Evolutionary conservation across 2,888 invertebrate genomes (phyloP).

Genomic region (Leptinotarsa peninsularis): DNA sequence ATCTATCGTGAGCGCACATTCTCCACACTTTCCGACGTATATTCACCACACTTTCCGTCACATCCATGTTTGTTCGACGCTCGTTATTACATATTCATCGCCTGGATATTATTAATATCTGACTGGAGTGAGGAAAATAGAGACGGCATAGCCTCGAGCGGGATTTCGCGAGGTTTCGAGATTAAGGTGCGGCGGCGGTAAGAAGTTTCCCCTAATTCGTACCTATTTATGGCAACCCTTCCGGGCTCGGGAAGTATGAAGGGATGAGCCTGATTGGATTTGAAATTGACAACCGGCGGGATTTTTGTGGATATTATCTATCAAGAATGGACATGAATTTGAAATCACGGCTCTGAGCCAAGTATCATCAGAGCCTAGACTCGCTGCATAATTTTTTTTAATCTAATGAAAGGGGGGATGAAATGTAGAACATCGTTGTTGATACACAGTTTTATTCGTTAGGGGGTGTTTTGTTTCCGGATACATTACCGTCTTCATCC

Average conservation of each 20-base stretch:
- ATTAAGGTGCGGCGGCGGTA: slow-evolving; percentile 29
- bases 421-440: too few relatives aligned
- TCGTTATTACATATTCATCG: slow-evolving; percentile 34
- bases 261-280: slow-evolving; percentile 3
- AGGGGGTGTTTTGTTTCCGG: too few relatives aligned
- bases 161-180: neutral
- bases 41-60: slow-evolving; percentile 15
- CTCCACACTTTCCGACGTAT: neutral
- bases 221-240: slow-evolving; percentile 10
- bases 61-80: slow-evolving; percentile 26
- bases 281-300: slow-evolving; percentile 7
- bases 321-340: too few relatives aligned
- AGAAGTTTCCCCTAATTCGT: slow-evolving; percentile 13
- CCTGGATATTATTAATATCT: slow-evolving; percentile 33
- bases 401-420: too few relatives aligned
- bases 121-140: slow-evolving; percentile 25
- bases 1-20: neutral
- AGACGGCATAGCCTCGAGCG: slow-evolving; percentile 22
- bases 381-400: too few relatives aligned
- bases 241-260: neutral
- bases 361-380: too few relatives aligned
- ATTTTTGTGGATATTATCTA: neutral
- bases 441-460: too few relatives aligned
- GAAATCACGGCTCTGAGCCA: too few relatives aligned
- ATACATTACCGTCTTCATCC: too few relatives aligned